Conservation (phyloP, 2,113 vertebrate species). For the Spizaetus ornatus region DNA sequence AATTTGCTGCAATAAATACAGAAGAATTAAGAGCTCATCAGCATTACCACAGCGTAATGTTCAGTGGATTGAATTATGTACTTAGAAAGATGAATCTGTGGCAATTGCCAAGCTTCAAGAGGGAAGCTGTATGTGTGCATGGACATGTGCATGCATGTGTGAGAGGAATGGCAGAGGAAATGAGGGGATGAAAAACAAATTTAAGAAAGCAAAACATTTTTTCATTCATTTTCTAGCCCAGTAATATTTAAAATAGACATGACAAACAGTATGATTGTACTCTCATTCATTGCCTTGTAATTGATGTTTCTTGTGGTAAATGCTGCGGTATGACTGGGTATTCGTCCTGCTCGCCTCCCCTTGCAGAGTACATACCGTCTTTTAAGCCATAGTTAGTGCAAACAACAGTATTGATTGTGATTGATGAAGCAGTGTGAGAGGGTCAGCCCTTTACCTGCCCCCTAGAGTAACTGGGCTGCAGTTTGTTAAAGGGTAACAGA, state of each 20-base stretch:
- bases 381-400: neutral
- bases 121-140: neutral
- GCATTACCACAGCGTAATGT: conserved; percentile 41
- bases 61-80: conserved; percentile 65
- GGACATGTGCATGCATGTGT: neutral
- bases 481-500: conserved; percentile 33
- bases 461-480: conserved; percentile 39
- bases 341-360: neutral
- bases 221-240: neutral
- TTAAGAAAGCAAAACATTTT: neutral
- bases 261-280: neutral
- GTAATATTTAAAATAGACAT: conserved; percentile 12
- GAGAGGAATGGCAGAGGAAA: neutral
- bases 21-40: conserved; percentile 74
- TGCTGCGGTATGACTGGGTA: neutral
- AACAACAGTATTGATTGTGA: neutral
- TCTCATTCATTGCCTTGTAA: neutral
- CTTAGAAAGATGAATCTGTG: conserved; percentile 61
- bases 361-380: neutral
- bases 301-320: neutral
- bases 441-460: conserved; percentile 24
- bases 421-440: neutral
- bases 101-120: conserved; percentile 57
- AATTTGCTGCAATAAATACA: conserved; percentile 66
- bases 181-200: neutral